Percentiles rank a stretch among this genome's conserved stretches.
Evolutionary conservation across 1,140 invertebrate species (phyloP).

Genomic region (Drosophila yakuba): DNA sequence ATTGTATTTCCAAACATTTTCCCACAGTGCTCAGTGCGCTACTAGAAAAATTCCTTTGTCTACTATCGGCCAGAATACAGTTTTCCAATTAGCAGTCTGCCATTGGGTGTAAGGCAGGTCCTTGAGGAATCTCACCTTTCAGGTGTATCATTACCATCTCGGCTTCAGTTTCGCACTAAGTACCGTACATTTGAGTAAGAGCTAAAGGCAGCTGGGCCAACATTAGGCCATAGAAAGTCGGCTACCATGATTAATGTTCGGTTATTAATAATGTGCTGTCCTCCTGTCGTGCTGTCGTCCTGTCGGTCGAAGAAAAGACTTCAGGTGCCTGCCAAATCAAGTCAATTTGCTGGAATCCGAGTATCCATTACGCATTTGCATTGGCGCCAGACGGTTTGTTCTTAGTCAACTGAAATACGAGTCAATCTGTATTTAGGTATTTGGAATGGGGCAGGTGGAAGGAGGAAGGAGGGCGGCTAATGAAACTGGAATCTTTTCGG

Average conservation of each 20-base stretch:
- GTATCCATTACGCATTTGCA: conserved; percentile 75
- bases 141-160: conserved; percentile 44
- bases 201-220: conserved; percentile 43
- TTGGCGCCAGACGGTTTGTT: conserved; percentile 47
- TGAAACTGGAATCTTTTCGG: conserved; percentile 49
- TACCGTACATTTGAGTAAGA: conserved; percentile 56
- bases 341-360: conserved; percentile 55
- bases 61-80: neutral
- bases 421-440: conserved; percentile 10
- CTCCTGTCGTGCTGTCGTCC: conserved; percentile 31
- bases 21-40: too few species aligned
- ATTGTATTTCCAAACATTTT: neutral
- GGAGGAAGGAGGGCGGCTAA: conserved; percentile 33
- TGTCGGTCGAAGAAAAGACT: conserved; percentile 21
- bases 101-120: conserved; percentile 13
- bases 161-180: conserved; percentile 63
- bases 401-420: conserved; percentile 22
- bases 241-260: conserved; percentile 60
- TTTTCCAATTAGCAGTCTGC: conserved; percentile 29
- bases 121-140: conserved; percentile 30
- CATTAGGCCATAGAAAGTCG: conserved; percentile 27
- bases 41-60: neutral
- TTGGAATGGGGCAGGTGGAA: conserved; percentile 1
- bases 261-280: conserved; percentile 69
- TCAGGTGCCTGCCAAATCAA: conserved; percentile 64